A percentile compares a stretch with the other conserved stretches of the same genome.
Conservation (phyloP, 2,113 vertebrate species). For the Takifugu flavidus region DNA sequence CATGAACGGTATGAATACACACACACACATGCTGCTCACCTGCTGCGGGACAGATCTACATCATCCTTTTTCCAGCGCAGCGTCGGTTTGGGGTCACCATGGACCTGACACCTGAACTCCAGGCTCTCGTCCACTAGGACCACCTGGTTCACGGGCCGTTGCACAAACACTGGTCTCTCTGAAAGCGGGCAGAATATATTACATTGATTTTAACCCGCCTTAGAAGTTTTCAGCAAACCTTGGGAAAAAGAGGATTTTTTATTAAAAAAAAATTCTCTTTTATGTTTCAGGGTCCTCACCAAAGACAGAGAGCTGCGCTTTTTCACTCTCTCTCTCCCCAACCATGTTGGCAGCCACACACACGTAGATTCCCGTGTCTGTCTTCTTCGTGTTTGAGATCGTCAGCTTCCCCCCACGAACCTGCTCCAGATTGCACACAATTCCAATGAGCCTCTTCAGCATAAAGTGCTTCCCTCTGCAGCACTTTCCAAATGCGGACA, state of each 20-base stretch:
- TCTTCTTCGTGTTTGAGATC: conserved; percentile 89
- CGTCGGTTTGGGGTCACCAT: conserved; percentile 88
- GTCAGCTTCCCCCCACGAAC: conserved; percentile 93
- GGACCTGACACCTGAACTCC: conserved; percentile 92
- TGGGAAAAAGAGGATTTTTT: conserved; percentile 6
- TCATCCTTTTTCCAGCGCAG: conserved; percentile 95
- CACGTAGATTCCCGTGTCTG: conserved; percentile 88
- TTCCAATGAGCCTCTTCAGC: not conserved
- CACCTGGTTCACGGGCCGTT: conserved; percentile 92
- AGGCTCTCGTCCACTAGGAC: conserved; percentile 87
- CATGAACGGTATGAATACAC: conserved; percentile 3
- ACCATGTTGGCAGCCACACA: conserved; percentile 96
- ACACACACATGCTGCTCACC: conserved; percentile 67
- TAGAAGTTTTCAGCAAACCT: not conserved
- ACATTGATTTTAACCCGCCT: too few species aligned
- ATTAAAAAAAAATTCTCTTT: conserved; percentile 1
- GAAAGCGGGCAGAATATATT: conserved; percentile 28
- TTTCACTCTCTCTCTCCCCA: conserved; percentile 91
- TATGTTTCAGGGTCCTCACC: conserved; percentile 70
- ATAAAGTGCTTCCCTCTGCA: conserved; percentile 12
- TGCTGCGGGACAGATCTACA: conserved; percentile 85
- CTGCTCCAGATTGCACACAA: conserved; percentile 56
- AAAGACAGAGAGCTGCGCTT: conserved; percentile 90
- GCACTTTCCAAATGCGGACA: not conserved
- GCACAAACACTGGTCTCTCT: conserved; percentile 91